phyloP scores from a whole-genome alignment of 1,140 invertebrate species.

The Sipha flava region DNA sequence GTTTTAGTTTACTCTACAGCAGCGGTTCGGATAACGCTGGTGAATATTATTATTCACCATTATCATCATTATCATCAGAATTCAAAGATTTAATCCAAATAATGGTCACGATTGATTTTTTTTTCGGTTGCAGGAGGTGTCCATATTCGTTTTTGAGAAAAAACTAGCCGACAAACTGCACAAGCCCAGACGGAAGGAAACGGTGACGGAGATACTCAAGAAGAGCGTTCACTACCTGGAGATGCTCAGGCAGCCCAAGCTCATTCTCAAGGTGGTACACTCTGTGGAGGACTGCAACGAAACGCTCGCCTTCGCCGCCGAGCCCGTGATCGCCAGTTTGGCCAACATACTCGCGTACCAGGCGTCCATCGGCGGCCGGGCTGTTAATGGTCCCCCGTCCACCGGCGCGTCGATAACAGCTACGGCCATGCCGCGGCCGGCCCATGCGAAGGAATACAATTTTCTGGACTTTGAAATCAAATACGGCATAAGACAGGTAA shows the following conservation, averaged over 20 bases:
- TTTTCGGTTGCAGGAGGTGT: slow-evolving; percentile 70
- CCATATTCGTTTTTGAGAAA: slow-evolving; percentile 93
- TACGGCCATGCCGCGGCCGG: slow-evolving; percentile 45
- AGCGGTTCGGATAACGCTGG: no score
- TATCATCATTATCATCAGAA: no score
- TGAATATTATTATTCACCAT: no score
- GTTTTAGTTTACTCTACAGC: no score
- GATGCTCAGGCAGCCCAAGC: slow-evolving; percentile 75
- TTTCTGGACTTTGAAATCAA: slow-evolving; percentile 88
- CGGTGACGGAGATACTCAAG: slow-evolving; percentile 80
- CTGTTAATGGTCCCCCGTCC: slow-evolving; percentile 43
- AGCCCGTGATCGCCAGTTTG: slow-evolving; percentile 77
- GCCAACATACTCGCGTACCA: slow-evolving; percentile 76
- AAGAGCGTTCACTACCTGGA: slow-evolving; percentile 73
- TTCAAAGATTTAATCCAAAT: no score
- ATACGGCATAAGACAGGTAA: slow-evolving; percentile 84
- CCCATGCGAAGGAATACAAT: slow-evolving; percentile 65
- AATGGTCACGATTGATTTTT: no score
- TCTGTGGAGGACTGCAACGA: slow-evolving; percentile 70
- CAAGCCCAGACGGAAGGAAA: slow-evolving; percentile 86
- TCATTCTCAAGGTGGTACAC: slow-evolving; percentile 63
- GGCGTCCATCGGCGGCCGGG: slow-evolving; percentile 53
- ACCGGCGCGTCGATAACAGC: slow-evolving; percentile 42
- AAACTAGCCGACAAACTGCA: slow-evolving; percentile 85
- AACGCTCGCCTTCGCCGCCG: slow-evolving; percentile 84